Conservation (phyloP, 2,113 vertebrate genomes). For the Trogon surrucura region DNA sequence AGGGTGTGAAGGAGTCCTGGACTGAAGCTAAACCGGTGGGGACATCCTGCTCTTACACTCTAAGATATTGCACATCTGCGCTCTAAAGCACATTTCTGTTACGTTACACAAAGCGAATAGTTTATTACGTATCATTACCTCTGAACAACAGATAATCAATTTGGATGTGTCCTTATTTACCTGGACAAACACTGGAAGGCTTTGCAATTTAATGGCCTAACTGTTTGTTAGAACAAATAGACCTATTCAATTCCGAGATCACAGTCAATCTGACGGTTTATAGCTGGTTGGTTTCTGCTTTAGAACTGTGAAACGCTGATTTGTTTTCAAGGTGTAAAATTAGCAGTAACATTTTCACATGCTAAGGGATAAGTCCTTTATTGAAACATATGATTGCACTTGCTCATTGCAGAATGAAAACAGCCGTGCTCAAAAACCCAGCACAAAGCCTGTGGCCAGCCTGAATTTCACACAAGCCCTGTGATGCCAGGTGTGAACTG, state of each 20-base stretch:
- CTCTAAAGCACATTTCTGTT: constrained; percentile 43
- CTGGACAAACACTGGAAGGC: constrained; percentile 60
- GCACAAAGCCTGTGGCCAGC: not conserved
- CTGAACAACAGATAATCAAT: constrained; percentile 58
- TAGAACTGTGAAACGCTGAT: constrained; percentile 38
- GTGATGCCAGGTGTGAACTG: not conserved
- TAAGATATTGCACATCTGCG: not conserved
- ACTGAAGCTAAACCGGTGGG: not conserved
- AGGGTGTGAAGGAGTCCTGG: not conserved
- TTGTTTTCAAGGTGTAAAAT: constrained; percentile 55
- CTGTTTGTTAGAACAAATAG: constrained; percentile 60
- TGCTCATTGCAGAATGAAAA: not conserved
- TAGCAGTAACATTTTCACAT: constrained; percentile 50
- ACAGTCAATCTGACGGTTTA: constrained; percentile 43
- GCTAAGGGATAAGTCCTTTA: constrained; percentile 21
- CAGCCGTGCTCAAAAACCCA: constrained; percentile 11
- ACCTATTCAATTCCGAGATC: constrained; percentile 37
- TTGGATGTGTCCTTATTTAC: constrained; percentile 63
- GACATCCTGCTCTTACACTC: not conserved
- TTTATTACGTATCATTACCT: constrained; percentile 67
- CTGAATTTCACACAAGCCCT: not conserved
- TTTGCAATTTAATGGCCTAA: constrained; percentile 59
- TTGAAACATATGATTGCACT: constrained; percentile 43
- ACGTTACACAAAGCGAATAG: constrained; percentile 25
- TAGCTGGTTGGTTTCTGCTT: constrained; percentile 51